phyloP scores from a whole-genome alignment of 2,113 vertebrate genomes.

The Charadrius vociferus region DNA sequence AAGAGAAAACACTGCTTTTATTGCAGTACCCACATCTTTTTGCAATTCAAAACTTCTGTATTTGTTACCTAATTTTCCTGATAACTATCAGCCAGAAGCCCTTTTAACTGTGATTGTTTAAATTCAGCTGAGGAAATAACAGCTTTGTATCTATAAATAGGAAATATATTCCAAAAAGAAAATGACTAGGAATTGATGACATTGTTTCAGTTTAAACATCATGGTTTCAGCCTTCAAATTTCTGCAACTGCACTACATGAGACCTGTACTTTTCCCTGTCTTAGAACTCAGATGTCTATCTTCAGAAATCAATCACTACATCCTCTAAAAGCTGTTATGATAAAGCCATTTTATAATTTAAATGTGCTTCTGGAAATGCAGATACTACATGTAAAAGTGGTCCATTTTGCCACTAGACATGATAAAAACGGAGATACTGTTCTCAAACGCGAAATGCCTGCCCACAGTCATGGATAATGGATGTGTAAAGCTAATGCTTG shows the following conservation, averaged over 20 bases:
- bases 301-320: not conserved
- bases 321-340: not conserved
- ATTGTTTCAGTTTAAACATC: not conserved
- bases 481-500: not conserved
- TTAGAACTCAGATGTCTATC: not conserved
- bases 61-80: slow-evolving; percentile 29
- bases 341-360: not conserved
- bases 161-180: not conserved
- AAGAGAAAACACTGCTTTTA: not conserved
- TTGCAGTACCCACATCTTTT: not conserved
- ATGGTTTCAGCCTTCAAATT: not conserved
- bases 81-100: not conserved
- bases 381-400: not conserved
- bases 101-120: not conserved
- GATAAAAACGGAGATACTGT: not conserved
- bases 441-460: not conserved
- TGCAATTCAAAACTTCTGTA: not conserved
- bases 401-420: not conserved
- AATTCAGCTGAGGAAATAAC: not conserved
- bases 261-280: not conserved
- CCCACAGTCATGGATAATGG: not conserved
- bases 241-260: not conserved
- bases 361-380: not conserved
- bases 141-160: not conserved
- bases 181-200: not conserved